Conservation (phyloP, 2,797 vertebrate species). For the Phaenicophaeus curvirostris region DNA sequence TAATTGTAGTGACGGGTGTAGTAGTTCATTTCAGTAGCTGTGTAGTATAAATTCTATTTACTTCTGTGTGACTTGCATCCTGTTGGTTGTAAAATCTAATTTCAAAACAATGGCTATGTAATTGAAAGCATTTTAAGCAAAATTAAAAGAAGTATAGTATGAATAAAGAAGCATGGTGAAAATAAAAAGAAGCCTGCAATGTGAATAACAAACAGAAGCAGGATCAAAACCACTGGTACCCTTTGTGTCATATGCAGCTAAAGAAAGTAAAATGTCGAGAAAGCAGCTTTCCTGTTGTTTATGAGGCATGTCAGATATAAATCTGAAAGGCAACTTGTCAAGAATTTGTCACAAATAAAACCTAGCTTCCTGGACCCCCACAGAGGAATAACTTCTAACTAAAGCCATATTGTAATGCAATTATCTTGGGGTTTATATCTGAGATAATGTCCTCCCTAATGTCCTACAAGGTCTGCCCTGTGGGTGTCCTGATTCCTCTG, state of each 20-base stretch:
- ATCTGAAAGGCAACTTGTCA: background rate
- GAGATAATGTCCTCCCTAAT: background rate
- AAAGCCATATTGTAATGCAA: background rate
- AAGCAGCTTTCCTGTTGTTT: background rate
- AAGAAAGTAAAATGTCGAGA: background rate
- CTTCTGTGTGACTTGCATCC: background rate
- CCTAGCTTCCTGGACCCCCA: background rate
- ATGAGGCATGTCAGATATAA: background rate
- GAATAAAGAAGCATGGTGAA: slow-evolving; percentile 35
- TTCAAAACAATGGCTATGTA: slow-evolving; percentile 25
- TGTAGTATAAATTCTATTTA: background rate
- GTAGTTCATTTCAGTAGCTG: background rate
- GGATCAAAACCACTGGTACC: background rate
- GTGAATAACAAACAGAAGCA: background rate
- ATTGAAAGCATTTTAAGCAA: slow-evolving; percentile 41
- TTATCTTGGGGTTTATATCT: background rate
- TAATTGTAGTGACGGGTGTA: background rate
- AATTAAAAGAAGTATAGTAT: slow-evolving; percentile 49
- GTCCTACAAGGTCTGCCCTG: background rate
- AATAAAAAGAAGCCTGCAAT: background rate
- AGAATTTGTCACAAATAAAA: background rate
- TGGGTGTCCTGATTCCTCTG: background rate
- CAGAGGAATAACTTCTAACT: background rate
- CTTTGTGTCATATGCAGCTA: background rate
- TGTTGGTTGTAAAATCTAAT: background rate